A percentile compares a stretch with the other conserved stretches of the same genome.
phyloP scores from a whole-genome alignment of 2,797 vertebrate species.

The Hylomyscus alleni region DNA sequence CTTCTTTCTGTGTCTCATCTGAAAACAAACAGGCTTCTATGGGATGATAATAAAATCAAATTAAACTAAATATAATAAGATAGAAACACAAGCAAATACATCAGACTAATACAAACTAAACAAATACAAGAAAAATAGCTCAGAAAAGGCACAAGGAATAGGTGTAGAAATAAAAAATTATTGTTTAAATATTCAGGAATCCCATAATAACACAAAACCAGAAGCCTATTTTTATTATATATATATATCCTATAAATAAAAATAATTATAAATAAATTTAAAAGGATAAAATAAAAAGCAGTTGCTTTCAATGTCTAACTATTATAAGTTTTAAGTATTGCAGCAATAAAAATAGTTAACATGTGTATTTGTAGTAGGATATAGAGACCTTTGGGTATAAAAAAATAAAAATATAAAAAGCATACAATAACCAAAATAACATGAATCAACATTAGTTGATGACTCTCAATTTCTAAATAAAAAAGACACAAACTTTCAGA shows the following conservation, averaged over 20 bases:
- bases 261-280: not conserved
- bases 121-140: not conserved
- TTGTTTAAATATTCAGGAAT: too few relatives aligned
- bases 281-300: not conserved
- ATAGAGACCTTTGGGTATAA: not conserved
- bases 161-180: too few relatives aligned
- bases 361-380: not conserved
- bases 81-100: not conserved
- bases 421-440: not conserved
- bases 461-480: not conserved
- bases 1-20: not conserved
- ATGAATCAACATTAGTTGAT: not conserved
- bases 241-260: too few relatives aligned
- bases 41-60: not conserved
- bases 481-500: not conserved
- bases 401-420: not conserved
- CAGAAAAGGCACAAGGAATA: not conserved
- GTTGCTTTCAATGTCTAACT: not conserved
- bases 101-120: not conserved
- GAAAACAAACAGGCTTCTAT: not conserved
- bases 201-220: not conserved
- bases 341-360: not conserved
- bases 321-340: not conserved
- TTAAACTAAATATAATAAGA: not conserved
- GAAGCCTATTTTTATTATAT: not conserved